phyloP scores from a whole-genome alignment of 2,888 invertebrate species.

The Furcula furcula region DNA sequence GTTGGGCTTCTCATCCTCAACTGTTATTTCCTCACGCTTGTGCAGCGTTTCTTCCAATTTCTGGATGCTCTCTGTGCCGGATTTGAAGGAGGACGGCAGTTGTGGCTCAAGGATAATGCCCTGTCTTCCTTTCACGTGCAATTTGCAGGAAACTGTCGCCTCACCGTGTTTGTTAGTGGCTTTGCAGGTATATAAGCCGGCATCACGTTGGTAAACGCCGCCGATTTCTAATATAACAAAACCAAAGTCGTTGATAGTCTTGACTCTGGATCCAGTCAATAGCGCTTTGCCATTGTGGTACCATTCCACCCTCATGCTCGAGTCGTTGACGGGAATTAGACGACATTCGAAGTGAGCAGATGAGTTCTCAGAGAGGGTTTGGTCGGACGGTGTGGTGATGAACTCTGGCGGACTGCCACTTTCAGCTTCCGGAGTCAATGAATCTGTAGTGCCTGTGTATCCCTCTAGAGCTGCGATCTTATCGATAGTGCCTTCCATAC shows the following conservation, averaged over 20 bases:
- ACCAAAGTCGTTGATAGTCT: conserved; percentile 98
- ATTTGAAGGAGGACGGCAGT: conserved; percentile 91
- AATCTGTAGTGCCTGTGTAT: conserved; percentile 86
- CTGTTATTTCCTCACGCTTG: conserved; percentile 89
- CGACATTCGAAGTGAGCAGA: conserved; percentile 96
- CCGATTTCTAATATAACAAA: conserved; percentile 98
- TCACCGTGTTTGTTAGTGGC: conserved; percentile 96
- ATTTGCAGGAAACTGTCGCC: conserved; percentile 92
- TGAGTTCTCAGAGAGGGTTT: conserved; percentile 91
- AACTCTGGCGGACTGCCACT: conserved; percentile 95
- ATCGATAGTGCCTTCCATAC: conserved; percentile 96
- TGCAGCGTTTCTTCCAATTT: conserved; percentile 94
- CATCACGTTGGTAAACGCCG: conserved; percentile 96
- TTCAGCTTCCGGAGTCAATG: conserved; percentile 88
- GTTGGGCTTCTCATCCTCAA: conserved; percentile 92
- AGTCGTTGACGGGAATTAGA: conserved; percentile 93
- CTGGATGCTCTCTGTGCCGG: conserved; percentile 94
- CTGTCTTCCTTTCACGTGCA: conserved; percentile 93
- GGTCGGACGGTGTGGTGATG: conserved; percentile 92
- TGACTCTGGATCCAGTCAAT: conserved; percentile 94
- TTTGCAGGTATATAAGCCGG: conserved; percentile 95
- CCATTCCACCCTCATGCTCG: conserved; percentile 98
- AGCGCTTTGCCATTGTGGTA: conserved; percentile 98
- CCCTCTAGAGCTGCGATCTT: conserved; percentile 96
- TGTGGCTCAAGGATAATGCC: conserved; percentile 95